Base-by-base conservation (phyloP, 1,140 invertebrate genomes). In the Musca domestica region DNA sequence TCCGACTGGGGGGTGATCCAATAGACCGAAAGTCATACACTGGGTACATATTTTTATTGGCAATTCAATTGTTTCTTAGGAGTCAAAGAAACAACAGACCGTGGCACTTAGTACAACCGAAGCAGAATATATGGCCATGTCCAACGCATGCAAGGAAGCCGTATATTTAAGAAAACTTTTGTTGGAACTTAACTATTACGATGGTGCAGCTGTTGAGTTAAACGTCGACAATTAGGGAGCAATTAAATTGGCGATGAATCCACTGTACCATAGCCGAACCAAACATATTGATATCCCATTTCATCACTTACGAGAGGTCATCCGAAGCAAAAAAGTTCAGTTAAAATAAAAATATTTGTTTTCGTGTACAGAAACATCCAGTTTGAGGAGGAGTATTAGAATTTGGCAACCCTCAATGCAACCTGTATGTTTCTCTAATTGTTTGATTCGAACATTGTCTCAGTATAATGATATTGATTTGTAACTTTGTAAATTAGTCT, bases 71-170 rank as follows among this genome's bases (percentile, higher is more conserved):
- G 27, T 30, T 30, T 30, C 27, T 9, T 30, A 9, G 27, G 27
- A 4, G 9, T 30, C 27, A 9, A 30, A 30, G 27, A 30, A 30
- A 9, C 27, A 30, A 30, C 27, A 30, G 27, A 30, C 27, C 27
- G 27, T 30, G 27, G 27, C 27, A 30, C 67, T 72, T 7, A 70
- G 65, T 25, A 68, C 56, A n/a, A 70, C 69, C 12, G 71, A 74
- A 68, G 77, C 83, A 14, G 82, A 86, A 74, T 85, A 84, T 69
- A 76, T 85, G n/a, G 82, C 83, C 12, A 69, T 78, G 10, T 70
- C 73, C 27, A 72, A 77, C 74, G 25, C 19, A 23, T 58, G 64
- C 47, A 76, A 69, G 69, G 72, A 77, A 69, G 69, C 71, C 5
- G 71, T 72, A 34, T 76, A 67, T 66, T 67, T 63, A 9, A 63